Conservation (phyloP, 2,113 vertebrate genomes). For the Vimba vimba region DNA sequence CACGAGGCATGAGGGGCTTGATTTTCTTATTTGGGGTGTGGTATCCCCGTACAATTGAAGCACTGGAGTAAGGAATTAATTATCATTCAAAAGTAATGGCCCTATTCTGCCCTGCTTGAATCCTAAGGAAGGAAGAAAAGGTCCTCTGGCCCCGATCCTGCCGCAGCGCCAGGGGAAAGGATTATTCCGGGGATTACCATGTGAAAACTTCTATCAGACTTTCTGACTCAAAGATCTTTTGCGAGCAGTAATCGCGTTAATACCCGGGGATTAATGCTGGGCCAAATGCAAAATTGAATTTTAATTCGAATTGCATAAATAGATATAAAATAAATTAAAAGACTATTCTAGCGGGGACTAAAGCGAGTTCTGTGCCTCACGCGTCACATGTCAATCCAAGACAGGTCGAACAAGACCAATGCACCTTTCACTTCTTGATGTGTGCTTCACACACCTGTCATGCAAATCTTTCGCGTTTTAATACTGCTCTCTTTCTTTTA, state of each 20-base stretch:
- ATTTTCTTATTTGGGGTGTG: conserved; percentile 59
- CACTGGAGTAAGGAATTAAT: conserved; percentile 71
- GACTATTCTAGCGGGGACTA: conserved; percentile 46
- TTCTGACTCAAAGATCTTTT: conserved; percentile 83
- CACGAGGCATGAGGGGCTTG: conserved; percentile 55
- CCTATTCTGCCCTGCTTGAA: conserved; percentile 60
- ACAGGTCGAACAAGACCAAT: conserved; percentile 52
- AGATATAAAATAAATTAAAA: conserved; percentile 69
- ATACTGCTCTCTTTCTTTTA: conserved; percentile 8
- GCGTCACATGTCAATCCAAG: conserved; percentile 26
- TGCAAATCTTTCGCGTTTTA: conserved; percentile 75
- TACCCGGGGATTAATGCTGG: conserved; percentile 76
- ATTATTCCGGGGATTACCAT: conserved; percentile 89
- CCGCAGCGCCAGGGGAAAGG: conserved; percentile 77
- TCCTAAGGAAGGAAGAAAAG: conserved; percentile 66
- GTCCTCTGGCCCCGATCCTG: conserved; percentile 65
- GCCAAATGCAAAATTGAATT: conserved; percentile 74
- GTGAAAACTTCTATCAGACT: conserved; percentile 84
- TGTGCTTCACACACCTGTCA: conserved; percentile 83
- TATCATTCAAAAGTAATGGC: conserved; percentile 71
- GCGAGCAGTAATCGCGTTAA: conserved; percentile 79
- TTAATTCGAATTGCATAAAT: conserved; percentile 71
- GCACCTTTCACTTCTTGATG: conserved; percentile 73
- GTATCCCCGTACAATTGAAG: conserved; percentile 61
- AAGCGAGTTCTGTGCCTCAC: conserved; percentile 49